These are phyloP conservation scores for Pyrocoelia pectoralis DNA, from an alignment of 2,888 invertebrate genomes.

Conservation along the genomic window DNA sequence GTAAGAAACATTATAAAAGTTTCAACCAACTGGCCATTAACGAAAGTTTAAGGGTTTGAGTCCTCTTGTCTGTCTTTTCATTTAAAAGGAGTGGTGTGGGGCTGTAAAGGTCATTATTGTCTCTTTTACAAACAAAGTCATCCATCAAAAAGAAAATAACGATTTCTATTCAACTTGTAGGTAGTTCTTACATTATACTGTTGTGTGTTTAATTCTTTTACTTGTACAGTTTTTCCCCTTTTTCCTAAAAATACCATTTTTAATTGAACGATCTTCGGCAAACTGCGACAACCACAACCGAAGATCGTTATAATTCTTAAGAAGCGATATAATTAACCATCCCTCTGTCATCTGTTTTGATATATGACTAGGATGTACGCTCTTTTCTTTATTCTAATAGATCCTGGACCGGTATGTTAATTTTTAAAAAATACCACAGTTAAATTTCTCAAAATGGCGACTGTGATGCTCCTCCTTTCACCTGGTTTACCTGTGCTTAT, in stretches of 20 bases:
- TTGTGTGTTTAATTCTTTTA: not conserved
- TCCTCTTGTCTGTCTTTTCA: constrained; percentile 21
- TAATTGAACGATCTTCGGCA: not conserved
- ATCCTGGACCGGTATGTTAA: too few species aligned
- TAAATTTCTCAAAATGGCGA: too few species aligned
- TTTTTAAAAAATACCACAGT: too few species aligned
- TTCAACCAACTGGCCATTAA: constrained; percentile 14
- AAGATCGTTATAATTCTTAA: constrained; percentile 22
- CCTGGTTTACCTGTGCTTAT: too few species aligned
- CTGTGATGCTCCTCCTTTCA: too few species aligned
- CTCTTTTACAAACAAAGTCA: constrained; percentile 20
- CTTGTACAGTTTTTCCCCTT: too few species aligned
- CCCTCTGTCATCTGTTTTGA: constrained; percentile 32
- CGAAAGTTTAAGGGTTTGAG: constrained; percentile 17
- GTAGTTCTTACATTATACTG: too few species aligned
- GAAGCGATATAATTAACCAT: constrained; percentile 29
- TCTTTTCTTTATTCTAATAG: constrained; percentile 26
- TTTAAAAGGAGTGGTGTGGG: constrained; percentile 16
- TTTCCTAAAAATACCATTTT: not conserved
- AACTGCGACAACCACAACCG: constrained; percentile 6
- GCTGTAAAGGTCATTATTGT: constrained; percentile 30
- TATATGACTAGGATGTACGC: constrained; percentile 28
- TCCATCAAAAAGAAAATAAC: constrained; percentile 16
- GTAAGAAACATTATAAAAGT: constrained; percentile 6
- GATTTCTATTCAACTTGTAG: too few species aligned